Base-by-base conservation (phyloP, 1,140 invertebrate genomes). In the Drosophila kanapiae region DNA sequence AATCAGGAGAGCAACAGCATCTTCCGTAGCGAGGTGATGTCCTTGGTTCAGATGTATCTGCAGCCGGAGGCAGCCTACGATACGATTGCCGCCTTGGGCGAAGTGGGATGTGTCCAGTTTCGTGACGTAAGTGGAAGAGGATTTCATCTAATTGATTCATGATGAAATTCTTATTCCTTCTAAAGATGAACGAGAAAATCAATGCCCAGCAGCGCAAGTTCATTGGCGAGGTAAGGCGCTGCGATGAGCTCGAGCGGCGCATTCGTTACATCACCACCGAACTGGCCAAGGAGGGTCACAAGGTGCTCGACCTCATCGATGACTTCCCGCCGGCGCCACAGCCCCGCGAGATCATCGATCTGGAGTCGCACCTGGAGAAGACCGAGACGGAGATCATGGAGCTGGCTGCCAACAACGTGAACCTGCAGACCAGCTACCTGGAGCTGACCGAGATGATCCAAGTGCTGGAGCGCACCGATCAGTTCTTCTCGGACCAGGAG, bases 401-500 rank as follows among this genome's bases (percentile, higher is more conserved):
- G 93, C 94, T 99, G 33, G 98, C 98, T 76, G 96, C 97, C 77
- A 99, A 99, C 93, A 97, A 97, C 23, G 96, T 99, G 56, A 98
- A 97, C 81, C 93, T 99, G 81, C 98, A 98, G 93, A 97, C 97
- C 75, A 99, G 99, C 92, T 99, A 95, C 92, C 94, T 99, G 56
- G 98, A 99, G 93, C 93, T 99, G 49, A 97, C 96, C 1, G 99
- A 99, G 93, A 94, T 99, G 75, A 96, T 96, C 75, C 97, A 99
- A 91, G 98, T 99, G 38, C 94, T 99, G 54, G 96, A 97, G 87
- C 99, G 98, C 93, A 98, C 98, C 0, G 97, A 99, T 42, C 63
- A 70, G 56, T 92, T 92, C 80, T 92, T 92, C 42, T 83, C 82
- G 0, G 67, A 91, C 6, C 88, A 92, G 70, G 91, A 91, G 42